phyloP scores from a whole-genome alignment of 2,113 vertebrate genomes.

The Camelus dromedarius region DNA sequence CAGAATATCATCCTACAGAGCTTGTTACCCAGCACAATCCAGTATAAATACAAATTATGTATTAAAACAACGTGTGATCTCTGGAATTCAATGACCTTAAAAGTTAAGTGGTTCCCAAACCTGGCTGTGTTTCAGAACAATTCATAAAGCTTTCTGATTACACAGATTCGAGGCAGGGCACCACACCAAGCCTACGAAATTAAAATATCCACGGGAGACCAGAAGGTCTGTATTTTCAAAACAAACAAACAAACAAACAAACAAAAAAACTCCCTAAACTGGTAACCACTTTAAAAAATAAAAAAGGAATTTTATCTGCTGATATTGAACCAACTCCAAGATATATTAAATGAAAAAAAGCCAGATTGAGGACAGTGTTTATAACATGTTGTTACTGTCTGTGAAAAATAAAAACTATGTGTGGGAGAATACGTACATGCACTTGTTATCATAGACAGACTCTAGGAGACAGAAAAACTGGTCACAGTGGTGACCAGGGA shows the following conservation, averaged over 20 bases:
- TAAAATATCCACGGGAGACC: background rate
- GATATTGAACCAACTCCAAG: background rate
- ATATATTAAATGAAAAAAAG: background rate
- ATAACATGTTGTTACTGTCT: background rate
- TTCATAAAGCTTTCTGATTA: background rate
- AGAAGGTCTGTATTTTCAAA: background rate
- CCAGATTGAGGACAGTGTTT: background rate
- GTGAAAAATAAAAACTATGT: background rate
- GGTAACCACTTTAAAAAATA: background rate
- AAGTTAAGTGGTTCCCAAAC: background rate
- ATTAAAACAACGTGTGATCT: background rate
- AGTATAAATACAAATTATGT: background rate
- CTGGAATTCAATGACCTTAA: background rate
- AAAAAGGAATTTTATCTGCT: background rate
- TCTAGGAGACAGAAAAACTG: background rate
- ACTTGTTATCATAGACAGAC: background rate
- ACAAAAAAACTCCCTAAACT: background rate
- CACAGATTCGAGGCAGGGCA: background rate
- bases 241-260: too few species aligned
- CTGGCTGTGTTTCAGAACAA: background rate
- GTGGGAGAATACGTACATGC: background rate
- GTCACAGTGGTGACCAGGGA: background rate
- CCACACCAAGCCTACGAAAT: background rate
- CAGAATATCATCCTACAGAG: background rate
- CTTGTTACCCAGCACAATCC: background rate